A percentile compares a stretch with the other conserved stretches of the same genome.
These are phyloP conservation scores for Diprion similis DNA, from an alignment of 1,140 invertebrate genomes.

Conservation along the genomic window DNA sequence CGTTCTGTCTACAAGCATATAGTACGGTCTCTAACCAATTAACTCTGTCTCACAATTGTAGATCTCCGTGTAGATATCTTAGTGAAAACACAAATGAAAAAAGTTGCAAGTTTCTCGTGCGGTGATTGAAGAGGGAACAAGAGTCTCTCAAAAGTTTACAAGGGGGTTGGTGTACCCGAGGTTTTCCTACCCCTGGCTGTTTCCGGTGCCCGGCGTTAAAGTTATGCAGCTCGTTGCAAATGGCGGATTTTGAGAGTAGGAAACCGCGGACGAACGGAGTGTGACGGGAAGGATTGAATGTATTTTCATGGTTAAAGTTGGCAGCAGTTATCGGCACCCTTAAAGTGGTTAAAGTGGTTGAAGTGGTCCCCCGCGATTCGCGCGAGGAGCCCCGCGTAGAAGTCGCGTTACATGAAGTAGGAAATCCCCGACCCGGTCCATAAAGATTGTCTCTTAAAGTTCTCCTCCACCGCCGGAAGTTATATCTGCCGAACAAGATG, in stretches of 20 bases:
- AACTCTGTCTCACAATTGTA: too few species aligned
- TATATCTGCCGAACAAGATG: constrained; percentile 1
- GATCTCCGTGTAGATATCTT: too few species aligned
- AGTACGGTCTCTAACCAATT: too few species aligned
- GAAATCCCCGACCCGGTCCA: neutral
- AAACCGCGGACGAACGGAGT: neutral
- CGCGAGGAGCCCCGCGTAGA: neutral
- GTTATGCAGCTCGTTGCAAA: neutral
- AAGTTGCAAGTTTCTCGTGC: too few species aligned
- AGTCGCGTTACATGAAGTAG: neutral
- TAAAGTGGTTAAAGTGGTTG: neutral
- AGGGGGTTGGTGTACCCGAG: too few species aligned
- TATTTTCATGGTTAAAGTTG: constrained; percentile 2
- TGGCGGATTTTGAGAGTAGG: neutral
- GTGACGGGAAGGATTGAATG: neutral
- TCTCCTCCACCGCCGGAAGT: neutral
- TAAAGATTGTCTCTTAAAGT: neutral
- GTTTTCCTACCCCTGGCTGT: neutral
- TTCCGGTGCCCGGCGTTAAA: neutral
- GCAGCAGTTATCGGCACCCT: neutral
- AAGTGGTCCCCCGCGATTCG: neutral
- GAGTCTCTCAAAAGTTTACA: too few species aligned
- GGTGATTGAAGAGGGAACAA: too few species aligned
- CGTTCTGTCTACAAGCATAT: too few species aligned
- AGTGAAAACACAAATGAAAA: too few species aligned